Conservation (phyloP, 2,113 vertebrate species). For the Aegypius monachus region DNA sequence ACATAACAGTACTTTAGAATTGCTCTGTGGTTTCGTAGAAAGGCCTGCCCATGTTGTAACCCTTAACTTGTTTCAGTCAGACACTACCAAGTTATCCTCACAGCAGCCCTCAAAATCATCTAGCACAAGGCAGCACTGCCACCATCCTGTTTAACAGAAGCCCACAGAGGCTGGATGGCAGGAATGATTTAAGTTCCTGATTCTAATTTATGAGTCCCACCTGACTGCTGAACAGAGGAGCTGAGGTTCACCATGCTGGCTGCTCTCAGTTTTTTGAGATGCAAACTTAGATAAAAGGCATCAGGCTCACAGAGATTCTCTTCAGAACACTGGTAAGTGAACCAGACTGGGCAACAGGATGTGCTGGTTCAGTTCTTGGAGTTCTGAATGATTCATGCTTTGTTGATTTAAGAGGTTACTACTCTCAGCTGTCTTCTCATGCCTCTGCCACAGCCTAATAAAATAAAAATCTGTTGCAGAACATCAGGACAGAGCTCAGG, state of each 20-base stretch:
- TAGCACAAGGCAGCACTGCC: background rate
- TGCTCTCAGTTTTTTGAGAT: background rate
- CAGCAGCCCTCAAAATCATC: background rate
- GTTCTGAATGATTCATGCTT: background rate
- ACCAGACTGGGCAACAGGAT: background rate
- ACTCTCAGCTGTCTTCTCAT: background rate
- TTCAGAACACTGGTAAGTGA: background rate
- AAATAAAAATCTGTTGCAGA: background rate
- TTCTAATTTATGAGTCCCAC: background rate
- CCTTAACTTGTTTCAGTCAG: background rate
- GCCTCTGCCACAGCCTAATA: background rate
- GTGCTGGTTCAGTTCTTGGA: background rate
- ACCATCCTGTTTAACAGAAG: background rate
- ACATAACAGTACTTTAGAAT: background rate
- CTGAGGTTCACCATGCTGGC: background rate
- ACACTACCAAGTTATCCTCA: background rate
- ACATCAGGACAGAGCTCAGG: background rate
- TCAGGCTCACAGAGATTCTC: background rate
- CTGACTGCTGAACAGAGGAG: background rate
- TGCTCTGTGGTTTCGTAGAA: background rate
- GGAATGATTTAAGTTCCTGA: background rate
- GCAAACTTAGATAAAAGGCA: background rate
- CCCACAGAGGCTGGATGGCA: background rate
- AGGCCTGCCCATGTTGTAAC: background rate
- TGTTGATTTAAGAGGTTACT: background rate